A percentile compares a stretch with the other conserved stretches of the same genome.
Evolutionary conservation across 2,888 invertebrate species (phyloP).

Genomic region (Epinotia ramella): DNA sequence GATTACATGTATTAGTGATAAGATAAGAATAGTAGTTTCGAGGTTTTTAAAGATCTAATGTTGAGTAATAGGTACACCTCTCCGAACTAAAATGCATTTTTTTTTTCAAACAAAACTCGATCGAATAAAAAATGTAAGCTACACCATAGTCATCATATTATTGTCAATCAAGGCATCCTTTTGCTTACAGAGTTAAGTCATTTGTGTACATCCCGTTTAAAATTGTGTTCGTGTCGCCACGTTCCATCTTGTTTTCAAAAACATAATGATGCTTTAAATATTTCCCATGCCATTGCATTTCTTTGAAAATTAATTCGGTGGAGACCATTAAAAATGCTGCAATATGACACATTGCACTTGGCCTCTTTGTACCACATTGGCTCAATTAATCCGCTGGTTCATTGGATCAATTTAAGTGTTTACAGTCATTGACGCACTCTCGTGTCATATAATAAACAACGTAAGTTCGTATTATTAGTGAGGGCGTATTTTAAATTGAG

Average conservation of each 20-base stretch:
- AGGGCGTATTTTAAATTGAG: background rate
- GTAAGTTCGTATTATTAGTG: background rate
- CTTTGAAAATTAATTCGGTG: conserved; percentile 11
- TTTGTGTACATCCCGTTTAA: no score
- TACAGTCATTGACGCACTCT: conserved; percentile 25
- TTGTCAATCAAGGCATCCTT: no score
- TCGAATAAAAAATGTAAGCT: no score
- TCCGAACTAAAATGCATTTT: no score
- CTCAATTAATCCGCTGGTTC: conserved; percentile 38
- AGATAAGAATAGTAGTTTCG: no score
- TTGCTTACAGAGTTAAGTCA: no score
- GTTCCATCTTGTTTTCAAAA: background rate
- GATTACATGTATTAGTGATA: no score
- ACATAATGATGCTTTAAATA: background rate
- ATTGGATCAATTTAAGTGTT: conserved; percentile 35
- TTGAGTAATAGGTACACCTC: no score
- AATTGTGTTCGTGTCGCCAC: no score
- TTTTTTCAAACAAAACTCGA: no score
- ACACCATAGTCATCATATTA: no score
- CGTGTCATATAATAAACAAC: conserved; percentile 10
- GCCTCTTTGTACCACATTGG: conserved; percentile 29
- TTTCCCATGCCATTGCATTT: background rate
- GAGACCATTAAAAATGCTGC: conserved; percentile 1
- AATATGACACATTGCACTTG: conserved; percentile 34
- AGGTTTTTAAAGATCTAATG: no score